Percentiles rank a stretch among this genome's conserved stretches.
Conservation (phyloP, 2,113 vertebrate genomes). For the Dryoscopus gambensis region DNA sequence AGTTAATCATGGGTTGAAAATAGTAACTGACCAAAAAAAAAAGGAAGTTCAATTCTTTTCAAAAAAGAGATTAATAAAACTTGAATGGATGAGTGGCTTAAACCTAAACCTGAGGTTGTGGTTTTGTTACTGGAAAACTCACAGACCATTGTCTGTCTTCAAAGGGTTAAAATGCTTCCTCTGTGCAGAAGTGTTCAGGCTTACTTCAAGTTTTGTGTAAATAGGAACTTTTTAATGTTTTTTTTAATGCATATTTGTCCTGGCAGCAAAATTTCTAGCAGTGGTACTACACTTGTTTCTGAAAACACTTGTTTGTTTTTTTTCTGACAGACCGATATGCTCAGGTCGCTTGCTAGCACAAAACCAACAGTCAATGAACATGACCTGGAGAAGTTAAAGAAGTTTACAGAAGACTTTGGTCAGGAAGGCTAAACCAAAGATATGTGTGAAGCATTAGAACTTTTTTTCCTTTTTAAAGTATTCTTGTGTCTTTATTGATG, state of each 20-base stretch:
- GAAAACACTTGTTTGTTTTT: background rate
- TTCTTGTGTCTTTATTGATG: conserved; percentile 50
- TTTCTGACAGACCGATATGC: conserved; percentile 84
- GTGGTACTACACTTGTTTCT: background rate
- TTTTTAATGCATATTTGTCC: background rate
- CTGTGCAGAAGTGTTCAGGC: background rate
- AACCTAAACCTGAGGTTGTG: background rate
- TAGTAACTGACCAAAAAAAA: background rate
- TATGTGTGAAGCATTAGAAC: background rate
- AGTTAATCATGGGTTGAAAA: background rate
- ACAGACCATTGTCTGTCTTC: background rate
- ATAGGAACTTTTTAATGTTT: background rate
- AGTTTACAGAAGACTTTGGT: conserved; percentile 98
- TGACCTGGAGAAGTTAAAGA: conserved; percentile 92
- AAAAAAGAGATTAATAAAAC: background rate
- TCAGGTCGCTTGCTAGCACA: conserved; percentile 81
- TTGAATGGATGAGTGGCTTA: background rate
- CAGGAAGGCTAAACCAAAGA: conserved; percentile 89
- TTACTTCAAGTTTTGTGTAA: background rate
- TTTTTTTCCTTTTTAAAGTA: conserved; percentile 15
- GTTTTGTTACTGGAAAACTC: background rate
- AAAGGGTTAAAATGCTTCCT: background rate
- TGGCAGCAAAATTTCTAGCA: background rate
- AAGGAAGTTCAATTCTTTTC: background rate
- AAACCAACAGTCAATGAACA: conserved; percentile 97